Evolutionary conservation across 2,888 invertebrate species (phyloP).

Genomic region (Octodonta nipae): DNA sequence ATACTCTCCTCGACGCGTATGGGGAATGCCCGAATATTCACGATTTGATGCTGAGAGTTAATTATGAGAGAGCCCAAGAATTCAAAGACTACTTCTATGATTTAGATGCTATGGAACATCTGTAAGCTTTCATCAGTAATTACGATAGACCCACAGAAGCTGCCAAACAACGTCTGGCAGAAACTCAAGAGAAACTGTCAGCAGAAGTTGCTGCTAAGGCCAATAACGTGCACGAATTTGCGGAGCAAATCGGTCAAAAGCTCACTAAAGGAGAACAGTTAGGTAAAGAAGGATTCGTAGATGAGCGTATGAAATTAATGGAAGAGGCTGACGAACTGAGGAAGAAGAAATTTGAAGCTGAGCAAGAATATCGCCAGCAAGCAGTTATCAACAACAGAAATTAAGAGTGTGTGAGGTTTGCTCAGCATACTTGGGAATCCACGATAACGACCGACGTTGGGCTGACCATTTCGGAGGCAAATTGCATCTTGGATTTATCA

Average conservation of each 20-base stretch:
- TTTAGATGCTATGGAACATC: constrained; percentile 95
- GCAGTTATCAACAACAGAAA: constrained; percentile 96
- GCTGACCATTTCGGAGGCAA: constrained; percentile 99
- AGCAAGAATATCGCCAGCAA: constrained; percentile 95
- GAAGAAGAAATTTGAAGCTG: constrained; percentile 83
- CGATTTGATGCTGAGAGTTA: too few relatives aligned
- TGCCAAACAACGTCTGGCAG: constrained; percentile 85
- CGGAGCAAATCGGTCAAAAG: constrained; percentile 95
- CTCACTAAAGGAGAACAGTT: constrained; percentile 86
- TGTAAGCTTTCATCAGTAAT: constrained; percentile 90
- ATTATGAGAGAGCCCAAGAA: too few relatives aligned
- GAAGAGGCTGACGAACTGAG: constrained; percentile 92
- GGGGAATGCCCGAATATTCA: too few relatives aligned
- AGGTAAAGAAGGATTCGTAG: constrained; percentile 91
- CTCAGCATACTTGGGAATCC: constrained; percentile 95
- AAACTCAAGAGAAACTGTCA: constrained; percentile 93
- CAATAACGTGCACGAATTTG: constrained; percentile 85
- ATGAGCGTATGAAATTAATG: constrained; percentile 94
- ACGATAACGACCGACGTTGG: constrained; percentile 93
- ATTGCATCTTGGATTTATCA: constrained; percentile 97
- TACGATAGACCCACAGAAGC: constrained; percentile 93
- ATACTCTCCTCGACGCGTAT: too few relatives aligned
- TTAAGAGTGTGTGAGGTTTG: constrained; percentile 94
- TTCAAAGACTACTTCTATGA: too few relatives aligned
- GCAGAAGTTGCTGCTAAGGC: constrained; percentile 92